Evolutionary conservation across 2,113 vertebrate genomes (phyloP).

Genomic region (Silurus glanis): DNA sequence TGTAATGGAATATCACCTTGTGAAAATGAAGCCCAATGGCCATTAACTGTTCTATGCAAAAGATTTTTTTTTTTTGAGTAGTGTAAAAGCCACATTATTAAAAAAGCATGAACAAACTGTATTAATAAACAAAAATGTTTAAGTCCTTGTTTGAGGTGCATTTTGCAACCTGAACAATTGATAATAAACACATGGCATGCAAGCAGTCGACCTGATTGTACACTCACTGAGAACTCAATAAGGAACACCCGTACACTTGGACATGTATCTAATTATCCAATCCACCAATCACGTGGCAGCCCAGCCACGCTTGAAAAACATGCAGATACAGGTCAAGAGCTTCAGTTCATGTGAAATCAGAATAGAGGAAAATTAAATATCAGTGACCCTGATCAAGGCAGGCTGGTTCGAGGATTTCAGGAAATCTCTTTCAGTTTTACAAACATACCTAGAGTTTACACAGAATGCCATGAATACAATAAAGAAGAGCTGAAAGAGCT

Average conservation of each 20-base stretch:
- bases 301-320: not conserved
- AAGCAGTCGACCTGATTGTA: not conserved
- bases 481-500: not conserved
- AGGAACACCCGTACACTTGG: not conserved
- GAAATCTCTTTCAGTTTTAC: not conserved
- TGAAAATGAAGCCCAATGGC: not conserved
- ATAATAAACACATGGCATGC: not conserved
- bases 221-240: not conserved
- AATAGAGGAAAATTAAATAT: not conserved
- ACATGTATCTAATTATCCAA: not conserved
- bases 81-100: not conserved
- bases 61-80: not conserved
- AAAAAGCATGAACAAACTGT: not conserved
- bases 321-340: not conserved
- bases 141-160: not conserved
- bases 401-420: not conserved
- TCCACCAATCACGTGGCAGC: not conserved
- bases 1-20: constrained; percentile 3
- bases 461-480: not conserved
- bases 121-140: not conserved
- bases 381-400: not conserved
- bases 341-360: not conserved
- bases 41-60: not conserved
- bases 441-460: not conserved
- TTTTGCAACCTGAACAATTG: not conserved